Conservation (phyloP, 2,797 vertebrate species). For the Sebastes jordani region DNA sequence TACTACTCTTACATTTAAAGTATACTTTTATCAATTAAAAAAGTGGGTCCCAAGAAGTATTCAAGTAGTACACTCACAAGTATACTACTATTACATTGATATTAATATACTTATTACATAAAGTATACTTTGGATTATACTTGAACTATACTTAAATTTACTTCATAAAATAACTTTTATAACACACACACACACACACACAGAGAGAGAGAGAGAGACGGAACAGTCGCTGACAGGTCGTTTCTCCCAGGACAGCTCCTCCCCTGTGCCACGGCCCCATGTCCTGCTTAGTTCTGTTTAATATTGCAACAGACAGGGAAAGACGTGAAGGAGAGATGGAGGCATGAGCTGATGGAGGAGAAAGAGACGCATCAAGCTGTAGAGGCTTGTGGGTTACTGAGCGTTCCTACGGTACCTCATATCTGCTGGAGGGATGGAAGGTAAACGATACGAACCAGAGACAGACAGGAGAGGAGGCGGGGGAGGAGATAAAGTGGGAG, state of each 20-base stretch:
- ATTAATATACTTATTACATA: too few species aligned
- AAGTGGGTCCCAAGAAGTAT: too few species aligned
- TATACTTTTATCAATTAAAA: too few species aligned
- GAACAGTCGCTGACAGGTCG: slow-evolving; percentile 44
- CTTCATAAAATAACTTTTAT: too few species aligned
- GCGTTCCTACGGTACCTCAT: neutral
- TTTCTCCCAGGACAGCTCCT: slow-evolving; percentile 54
- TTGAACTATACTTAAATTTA: too few species aligned
- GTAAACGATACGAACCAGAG: neutral
- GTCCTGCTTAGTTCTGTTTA: slow-evolving; percentile 77
- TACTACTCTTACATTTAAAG: too few species aligned
- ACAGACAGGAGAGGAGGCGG: neutral
- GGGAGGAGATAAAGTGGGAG: neutral
- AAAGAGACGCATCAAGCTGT: slow-evolving; percentile 12
- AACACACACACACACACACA: neutral
- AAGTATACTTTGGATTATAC: too few species aligned
- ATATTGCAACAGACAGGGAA: slow-evolving; percentile 71
- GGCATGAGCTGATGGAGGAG: slow-evolving; percentile 46
- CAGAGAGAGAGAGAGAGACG: too few species aligned
- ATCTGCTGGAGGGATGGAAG: neutral
- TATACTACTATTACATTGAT: too few species aligned
- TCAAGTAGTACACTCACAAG: too few species aligned
- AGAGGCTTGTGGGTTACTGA: neutral
- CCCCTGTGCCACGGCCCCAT: slow-evolving; percentile 56
- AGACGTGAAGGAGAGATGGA: slow-evolving; percentile 40